Evolutionary conservation across 2,797 vertebrate genomes (phyloP), one percentile per base, ranked within the genome.

Genomic region (Myotis vivesi): DNA sequence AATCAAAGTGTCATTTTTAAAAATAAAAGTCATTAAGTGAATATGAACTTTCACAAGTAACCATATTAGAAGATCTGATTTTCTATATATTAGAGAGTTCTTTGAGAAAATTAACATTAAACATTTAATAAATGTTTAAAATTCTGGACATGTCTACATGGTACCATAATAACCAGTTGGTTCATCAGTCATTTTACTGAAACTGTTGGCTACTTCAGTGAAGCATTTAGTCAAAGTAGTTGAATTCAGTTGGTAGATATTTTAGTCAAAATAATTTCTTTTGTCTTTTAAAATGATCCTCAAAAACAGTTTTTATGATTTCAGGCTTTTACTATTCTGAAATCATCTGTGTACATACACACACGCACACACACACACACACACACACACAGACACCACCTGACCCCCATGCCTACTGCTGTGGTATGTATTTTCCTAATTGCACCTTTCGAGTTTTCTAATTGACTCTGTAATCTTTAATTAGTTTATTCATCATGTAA

Each of bases 41-140:
- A 81, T 95, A 76, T 92, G 79, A 97, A 95, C 79, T 94, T 96
- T 87, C 77, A 91, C 20, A 93, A 91, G 44, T 93, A 92, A 90
- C 95, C 77, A 93, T 82, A 91, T 90, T 95, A 91, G 49, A 94
- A 92, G 75, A 81, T 95, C 94, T 94, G 82, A 84, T 83, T 95
- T 93, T 93, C 66, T 97, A 89, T 96, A 93, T 96, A 95, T 94
- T 95, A 91, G 83, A 88, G 19, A 36, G 22, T 89, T 80, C 76
- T 94, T 92, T 79, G 75, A 53, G 85, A 90, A 91, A 95, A 92
- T 95, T 90, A 79, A 92, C 84, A 79, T 82, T 91, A 83, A 30
- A 62, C 38, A 81, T 95, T 95, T 92, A 96, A 93, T 94, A 95
- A 96, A 88, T 84, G 68, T 44, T 94, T 95, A 93, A 96, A 96